A percentile compares a stretch with the other conserved stretches of the same genome.
Conservation (phyloP, 2,797 vertebrate genomes). For the Spinibarbus caldwelli region DNA sequence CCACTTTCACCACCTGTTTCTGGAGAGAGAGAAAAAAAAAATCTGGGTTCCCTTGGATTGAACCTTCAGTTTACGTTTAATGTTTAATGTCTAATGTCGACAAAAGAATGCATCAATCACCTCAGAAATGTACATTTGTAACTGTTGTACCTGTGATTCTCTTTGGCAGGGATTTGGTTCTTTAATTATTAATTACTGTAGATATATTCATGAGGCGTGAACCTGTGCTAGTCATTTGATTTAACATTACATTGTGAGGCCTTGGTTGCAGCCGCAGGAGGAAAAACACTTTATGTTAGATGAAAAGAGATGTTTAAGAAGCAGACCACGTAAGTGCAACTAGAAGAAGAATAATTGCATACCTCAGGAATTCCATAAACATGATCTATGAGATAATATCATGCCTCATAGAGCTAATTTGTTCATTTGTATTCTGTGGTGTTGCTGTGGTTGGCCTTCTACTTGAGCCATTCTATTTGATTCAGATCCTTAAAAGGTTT, state of each 20-base stretch:
- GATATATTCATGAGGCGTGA: conserved; percentile 12
- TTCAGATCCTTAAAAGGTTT: background rate
- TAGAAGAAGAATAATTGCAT: conserved; percentile 23
- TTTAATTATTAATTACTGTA: conserved; percentile 1
- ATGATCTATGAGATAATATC: conserved; percentile 42
- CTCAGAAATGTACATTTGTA: conserved; percentile 3
- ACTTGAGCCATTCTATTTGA: background rate
- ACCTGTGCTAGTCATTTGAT: background rate
- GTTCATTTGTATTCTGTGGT: conserved; percentile 35
- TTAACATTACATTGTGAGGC: background rate
- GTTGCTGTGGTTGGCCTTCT: conserved; percentile 28
- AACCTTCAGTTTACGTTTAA: background rate
- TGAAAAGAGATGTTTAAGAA: conserved; percentile 17
- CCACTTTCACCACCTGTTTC: conserved; percentile 38
- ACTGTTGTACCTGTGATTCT: background rate
- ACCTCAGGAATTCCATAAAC: conserved; percentile 41
- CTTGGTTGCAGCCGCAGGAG: conserved; percentile 6
- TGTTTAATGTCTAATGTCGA: background rate
- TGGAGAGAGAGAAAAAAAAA: conserved; percentile 4
- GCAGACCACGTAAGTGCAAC: conserved; percentile 30
- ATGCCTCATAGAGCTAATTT: conserved; percentile 37
- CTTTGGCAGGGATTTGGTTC: background rate
- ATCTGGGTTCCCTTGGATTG: background rate
- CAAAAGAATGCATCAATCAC: background rate
- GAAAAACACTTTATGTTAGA: conserved; percentile 22